These are phyloP conservation scores for Pandemis cinnamomeana DNA, from an alignment of 2,888 invertebrate genomes.

Conservation along the genomic window DNA sequence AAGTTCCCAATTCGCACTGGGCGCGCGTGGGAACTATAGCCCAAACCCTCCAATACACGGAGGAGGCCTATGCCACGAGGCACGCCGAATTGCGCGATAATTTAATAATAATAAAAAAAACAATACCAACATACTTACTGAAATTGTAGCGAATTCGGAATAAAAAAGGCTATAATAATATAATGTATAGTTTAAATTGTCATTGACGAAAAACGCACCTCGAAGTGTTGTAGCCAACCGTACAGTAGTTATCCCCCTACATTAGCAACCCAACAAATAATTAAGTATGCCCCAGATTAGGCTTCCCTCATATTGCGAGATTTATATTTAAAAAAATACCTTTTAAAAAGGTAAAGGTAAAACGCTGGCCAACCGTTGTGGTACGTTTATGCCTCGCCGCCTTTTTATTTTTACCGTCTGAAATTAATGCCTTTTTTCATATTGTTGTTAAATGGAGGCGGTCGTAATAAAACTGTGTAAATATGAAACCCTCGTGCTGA, in stretches of 20 bases:
- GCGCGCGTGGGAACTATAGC: no score
- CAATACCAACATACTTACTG: no score
- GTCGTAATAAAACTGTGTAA: slow-evolving; percentile 26
- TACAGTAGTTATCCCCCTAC: slow-evolving; percentile 8
- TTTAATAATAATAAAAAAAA: no score
- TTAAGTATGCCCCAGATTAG: slow-evolving; percentile 37
- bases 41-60: no score
- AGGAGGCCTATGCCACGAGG: no score
- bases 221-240: background rate
- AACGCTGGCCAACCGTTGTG: slow-evolving; percentile 22
- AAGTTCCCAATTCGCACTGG: no score
- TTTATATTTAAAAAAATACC: slow-evolving; percentile 28
- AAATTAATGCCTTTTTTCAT: slow-evolving; percentile 35
- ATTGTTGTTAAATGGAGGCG: slow-evolving; percentile 24
- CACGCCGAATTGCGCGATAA: no score
- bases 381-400: slow-evolving; percentile 25
- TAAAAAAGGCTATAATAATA: no score
- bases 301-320: slow-evolving; percentile 24
- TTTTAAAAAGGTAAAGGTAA: slow-evolving; percentile 30
- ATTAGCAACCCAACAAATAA: slow-evolving; percentile 36
- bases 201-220: background rate
- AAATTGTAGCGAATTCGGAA: no score
- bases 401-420: slow-evolving; percentile 27
- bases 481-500: slow-evolving; percentile 1
- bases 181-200: no score